A percentile compares a stretch with the other conserved stretches of the same genome.
These are phyloP conservation scores for Mamestra brassicae DNA, from an alignment of 2,888 invertebrate genomes.

Conservation along the genomic window DNA sequence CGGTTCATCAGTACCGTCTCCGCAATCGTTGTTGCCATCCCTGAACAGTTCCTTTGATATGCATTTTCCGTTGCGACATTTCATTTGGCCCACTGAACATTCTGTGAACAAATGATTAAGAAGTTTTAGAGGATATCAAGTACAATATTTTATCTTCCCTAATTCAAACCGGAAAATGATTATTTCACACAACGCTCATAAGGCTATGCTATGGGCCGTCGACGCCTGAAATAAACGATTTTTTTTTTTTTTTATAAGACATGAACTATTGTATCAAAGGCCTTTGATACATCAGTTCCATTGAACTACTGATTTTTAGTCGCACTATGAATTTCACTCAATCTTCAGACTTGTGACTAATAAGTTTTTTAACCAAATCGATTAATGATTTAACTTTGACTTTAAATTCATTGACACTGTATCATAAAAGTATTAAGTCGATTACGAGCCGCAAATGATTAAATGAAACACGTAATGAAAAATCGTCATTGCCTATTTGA, in stretches of 20 bases:
- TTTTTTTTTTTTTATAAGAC: too few species aligned
- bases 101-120: conserved; percentile 82
- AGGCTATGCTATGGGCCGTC: too few species aligned
- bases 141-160: too few species aligned
- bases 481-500: conserved; percentile 10
- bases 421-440: neutral
- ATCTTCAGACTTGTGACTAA: too few species aligned
- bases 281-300: too few species aligned
- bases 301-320: neutral
- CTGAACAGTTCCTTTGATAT: conserved; percentile 93
- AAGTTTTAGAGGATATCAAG: neutral
- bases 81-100: conserved; percentile 92
- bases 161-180: too few species aligned
- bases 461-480: conserved; percentile 29
- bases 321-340: neutral
- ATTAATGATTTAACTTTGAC: neutral
- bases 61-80: conserved; percentile 93
- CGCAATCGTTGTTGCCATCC: conserved; percentile 93
- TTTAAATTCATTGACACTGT: neutral
- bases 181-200: too few species aligned
- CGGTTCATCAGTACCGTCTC: conserved; percentile 93
- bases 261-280: too few species aligned
- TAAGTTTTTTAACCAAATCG: neutral
- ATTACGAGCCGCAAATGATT: conserved; percentile 4
- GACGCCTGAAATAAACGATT: too few species aligned